Conservation (phyloP, 37 sponge, comb jelly and placozoan genomes). For the Oscarella lobularis region DNA sequence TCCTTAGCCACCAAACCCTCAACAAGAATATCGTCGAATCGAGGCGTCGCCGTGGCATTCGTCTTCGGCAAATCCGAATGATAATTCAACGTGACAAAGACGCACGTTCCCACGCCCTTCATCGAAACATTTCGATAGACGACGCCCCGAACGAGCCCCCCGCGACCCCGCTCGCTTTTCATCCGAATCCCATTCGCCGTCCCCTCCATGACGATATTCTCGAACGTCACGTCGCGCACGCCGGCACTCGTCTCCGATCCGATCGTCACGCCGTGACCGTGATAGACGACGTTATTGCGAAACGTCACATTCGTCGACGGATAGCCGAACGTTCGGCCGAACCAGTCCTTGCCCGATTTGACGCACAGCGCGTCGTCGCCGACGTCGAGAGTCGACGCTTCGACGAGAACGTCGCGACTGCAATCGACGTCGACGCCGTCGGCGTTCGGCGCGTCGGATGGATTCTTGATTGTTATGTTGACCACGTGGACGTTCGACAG, state of each 20-base stretch:
- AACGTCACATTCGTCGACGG: not conserved
- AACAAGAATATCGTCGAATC: not conserved
- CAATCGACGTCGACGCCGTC: conserved; percentile 20
- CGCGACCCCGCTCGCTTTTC: conserved; percentile 6
- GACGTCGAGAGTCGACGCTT: not conserved
- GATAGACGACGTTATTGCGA: not conserved
- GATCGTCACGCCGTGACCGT: conserved; percentile 4
- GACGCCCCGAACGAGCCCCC: not conserved
- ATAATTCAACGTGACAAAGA: not conserved
- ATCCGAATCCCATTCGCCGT: not conserved
- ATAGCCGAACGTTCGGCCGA: not conserved
- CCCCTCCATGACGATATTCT: not conserved
- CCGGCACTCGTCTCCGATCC: conserved; percentile 8
- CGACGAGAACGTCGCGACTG: not conserved
- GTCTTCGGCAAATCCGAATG: not conserved
- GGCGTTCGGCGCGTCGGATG: conserved; percentile 16
- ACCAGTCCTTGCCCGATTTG: conserved; percentile 6
- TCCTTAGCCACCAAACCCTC: not conserved
- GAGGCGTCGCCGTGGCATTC: conserved; percentile 6
- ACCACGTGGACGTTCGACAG: not conserved
- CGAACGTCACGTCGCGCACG: not conserved
- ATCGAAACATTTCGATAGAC: not conserved
- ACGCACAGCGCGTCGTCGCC: not conserved
- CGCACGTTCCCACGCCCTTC: not conserved
- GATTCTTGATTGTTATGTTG: conserved; percentile 5